Evolutionary conservation across 1,140 invertebrate species (phyloP), one percentile per base, ranked within the genome.

Genomic region (Homarus americanus): DNA sequence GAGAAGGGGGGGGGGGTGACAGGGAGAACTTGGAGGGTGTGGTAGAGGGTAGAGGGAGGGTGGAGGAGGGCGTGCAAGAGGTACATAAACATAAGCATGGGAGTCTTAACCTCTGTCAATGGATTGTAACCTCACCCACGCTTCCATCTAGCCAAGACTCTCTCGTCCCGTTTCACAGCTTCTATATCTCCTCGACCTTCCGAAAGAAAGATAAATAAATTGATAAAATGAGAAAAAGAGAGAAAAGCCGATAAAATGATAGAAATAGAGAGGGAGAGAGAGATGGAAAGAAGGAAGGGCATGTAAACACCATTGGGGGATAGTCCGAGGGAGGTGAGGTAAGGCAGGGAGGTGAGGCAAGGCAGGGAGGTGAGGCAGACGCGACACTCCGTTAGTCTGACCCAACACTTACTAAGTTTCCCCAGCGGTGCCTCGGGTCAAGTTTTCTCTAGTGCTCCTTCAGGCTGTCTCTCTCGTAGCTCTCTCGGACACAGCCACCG

Each of bases 381-480:
- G 78, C 78, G 53, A 80, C 78, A 80, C n/a, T 53, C 78, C 78
- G 78, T 80, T 80, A 80, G n/a, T 53, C 78, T 80, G 78, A 80
- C 78, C 78, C 78, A 80, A 49, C 78, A 80, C 78, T 80, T 36
- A 53, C 75, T 53, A n/a, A 80, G 78, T 80, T 80, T 80, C 41
- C 75, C 44, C 44, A 49, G 32, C n/a, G n/a, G 28, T 32, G 78
- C 78, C 78, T 80, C 78, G 38, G 78, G 78, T 80, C 41, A 34
- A 36, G 78, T 53, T 80, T 49, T 80, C 78, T 80, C 41, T 80
- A 36, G n/a, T 12, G 78, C 34, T 78, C n/a, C n/a, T n/a, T n/a
- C n/a, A n/a, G n/a, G n/a, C n/a, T n/a, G n/a, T n/a, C n/a, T n/a
- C n/a, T n/a, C n/a, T n/a, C n/a, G n/a, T n/a, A n/a, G n/a, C n/a